Percentiles rank a stretch among this genome's conserved stretches.
Conservation (phyloP, 2,888 invertebrate genomes). For the Phyllotreta cruciferae region DNA sequence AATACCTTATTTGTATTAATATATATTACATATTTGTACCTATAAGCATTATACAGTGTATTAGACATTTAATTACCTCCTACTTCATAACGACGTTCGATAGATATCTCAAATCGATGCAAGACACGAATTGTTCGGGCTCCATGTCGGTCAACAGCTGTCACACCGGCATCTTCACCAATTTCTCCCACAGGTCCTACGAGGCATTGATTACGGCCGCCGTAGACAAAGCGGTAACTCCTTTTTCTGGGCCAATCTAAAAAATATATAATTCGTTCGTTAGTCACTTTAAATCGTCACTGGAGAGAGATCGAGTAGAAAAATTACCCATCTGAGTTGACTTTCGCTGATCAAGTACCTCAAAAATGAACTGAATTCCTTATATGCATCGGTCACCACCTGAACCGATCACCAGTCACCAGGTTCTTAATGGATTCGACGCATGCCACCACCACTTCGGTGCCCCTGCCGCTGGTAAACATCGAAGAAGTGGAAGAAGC, state of each 20-base stretch:
- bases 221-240: constrained; percentile 85
- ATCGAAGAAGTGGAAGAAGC: no score
- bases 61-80: no score
- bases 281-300: no score
- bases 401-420: no score
- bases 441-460: constrained; percentile 84
- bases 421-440: no score
- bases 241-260: constrained; percentile 93
- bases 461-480: constrained; percentile 90
- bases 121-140: constrained; percentile 83
- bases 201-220: constrained; percentile 89
- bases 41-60: no score
- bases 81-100: constrained; percentile 83
- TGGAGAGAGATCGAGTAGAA: no score
- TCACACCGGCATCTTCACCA: constrained; percentile 88
- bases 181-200: constrained; percentile 91
- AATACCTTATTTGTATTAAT: no score
- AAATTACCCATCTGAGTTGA: constrained; percentile 88
- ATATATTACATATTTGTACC: no score
- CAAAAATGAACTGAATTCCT: constrained; percentile 82
- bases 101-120: constrained; percentile 86
- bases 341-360: constrained; percentile 82
- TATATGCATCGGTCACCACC: constrained; percentile 74
- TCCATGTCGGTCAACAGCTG: constrained; percentile 81
- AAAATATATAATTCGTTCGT: no score